A percentile compares a stretch with the other conserved stretches of the same genome.
Conservation (phyloP, 2,113 vertebrate genomes). For the Rhinoptilus africanus region DNA sequence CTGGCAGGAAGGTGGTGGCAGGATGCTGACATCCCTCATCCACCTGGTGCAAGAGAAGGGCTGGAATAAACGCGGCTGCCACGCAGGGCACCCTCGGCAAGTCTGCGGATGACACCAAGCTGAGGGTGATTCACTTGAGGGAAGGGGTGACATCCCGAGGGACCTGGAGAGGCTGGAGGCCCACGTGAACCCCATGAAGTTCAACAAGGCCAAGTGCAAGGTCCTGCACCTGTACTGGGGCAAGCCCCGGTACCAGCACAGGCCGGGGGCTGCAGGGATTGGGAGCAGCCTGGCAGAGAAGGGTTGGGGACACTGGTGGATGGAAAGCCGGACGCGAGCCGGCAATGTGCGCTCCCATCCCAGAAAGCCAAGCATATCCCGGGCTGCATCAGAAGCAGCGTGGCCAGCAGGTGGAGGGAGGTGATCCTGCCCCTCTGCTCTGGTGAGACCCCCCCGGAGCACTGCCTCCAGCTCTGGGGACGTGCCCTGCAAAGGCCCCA, state of each 20-base stretch:
- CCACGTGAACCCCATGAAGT: fast-evolving
- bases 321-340: not conserved
- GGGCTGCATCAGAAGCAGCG: not conserved
- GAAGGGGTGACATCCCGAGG: not conserved
- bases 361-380: fast-evolving
- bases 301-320: not conserved
- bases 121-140: not conserved
- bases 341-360: fast-evolving
- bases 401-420: fast-evolving
- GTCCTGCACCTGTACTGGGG: not conserved
- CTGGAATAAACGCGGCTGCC: not conserved
- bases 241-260: not conserved
- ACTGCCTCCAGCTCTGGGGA: not conserved
- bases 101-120: not conserved
- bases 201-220: not conserved
- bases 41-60: not conserved
- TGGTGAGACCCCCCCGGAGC: not conserved
- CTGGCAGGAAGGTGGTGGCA: not conserved
- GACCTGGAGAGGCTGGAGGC: not conserved
- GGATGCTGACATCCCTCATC: not conserved
- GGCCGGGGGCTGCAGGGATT: fast-evolving
- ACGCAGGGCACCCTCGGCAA: not conserved
- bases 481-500: not conserved
- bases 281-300: not conserved
- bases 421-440: not conserved